Percentiles rank a stretch among this genome's conserved stretches.
Evolutionary conservation across 2,888 invertebrate genomes (phyloP).

Genomic region (Empis livida): DNA sequence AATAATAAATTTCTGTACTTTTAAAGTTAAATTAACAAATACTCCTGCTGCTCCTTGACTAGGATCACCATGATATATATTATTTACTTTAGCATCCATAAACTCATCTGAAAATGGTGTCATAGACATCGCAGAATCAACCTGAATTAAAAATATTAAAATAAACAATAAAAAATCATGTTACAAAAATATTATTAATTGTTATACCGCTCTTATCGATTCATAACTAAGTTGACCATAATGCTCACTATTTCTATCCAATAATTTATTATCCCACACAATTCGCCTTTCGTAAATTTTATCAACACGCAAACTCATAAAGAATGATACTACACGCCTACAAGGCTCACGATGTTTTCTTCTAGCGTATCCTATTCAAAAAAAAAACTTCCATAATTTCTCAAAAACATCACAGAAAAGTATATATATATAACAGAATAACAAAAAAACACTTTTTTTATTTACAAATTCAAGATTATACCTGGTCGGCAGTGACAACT

Average conservation of each 20-base stretch:
- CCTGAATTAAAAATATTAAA: constrained; percentile 38
- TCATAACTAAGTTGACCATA: constrained; percentile 75
- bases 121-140: constrained; percentile 86
- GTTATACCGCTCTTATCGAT: constrained; percentile 71
- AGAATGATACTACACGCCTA: constrained; percentile 61
- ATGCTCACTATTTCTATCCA: constrained; percentile 64
- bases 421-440: not conserved
- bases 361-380: constrained; percentile 47
- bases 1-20: constrained; percentile 29
- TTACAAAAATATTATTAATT: not conserved
- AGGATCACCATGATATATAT: constrained; percentile 59
- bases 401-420: constrained; percentile 5
- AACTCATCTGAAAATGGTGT: constrained; percentile 82
- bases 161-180: not conserved
- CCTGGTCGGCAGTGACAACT: constrained; percentile 80
- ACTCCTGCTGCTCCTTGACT: constrained; percentile 58
- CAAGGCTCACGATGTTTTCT: constrained; percentile 64
- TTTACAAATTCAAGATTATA: constrained; percentile 17
- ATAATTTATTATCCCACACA: constrained; percentile 61
- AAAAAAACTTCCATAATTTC: not conserved
- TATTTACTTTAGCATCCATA: constrained; percentile 66
- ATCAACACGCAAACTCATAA: constrained; percentile 70
- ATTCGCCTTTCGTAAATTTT: constrained; percentile 67
- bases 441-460: not conserved
- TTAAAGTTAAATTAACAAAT: constrained; percentile 72